These are phyloP conservation scores for Spatulosminthurus flaviceps DNA, from an alignment of 2,888 invertebrate species.

Conservation along the genomic window DNA sequence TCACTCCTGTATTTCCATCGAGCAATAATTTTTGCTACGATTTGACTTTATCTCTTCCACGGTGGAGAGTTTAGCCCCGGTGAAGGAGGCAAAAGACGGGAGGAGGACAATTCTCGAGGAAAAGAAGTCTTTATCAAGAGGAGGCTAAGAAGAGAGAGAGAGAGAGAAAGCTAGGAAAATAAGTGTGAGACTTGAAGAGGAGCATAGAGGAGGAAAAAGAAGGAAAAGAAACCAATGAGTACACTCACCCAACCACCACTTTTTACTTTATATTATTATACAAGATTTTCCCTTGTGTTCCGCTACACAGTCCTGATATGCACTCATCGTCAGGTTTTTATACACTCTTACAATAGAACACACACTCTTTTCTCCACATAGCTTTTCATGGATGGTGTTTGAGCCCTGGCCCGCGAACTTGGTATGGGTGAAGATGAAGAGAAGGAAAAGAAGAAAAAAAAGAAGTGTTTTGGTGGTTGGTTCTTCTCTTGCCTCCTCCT, in stretches of 20 bases:
- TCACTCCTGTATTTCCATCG: constrained; percentile 52
- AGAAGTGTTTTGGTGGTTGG: constrained; percentile 49
- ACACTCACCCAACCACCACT: constrained; percentile 5
- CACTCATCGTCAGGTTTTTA: constrained; percentile 18
- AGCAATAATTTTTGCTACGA: constrained; percentile 63
- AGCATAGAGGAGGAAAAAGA: not conserved
- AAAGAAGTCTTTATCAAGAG: constrained; percentile 38
- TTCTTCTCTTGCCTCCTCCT: constrained; percentile 55
- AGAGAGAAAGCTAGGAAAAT: constrained; percentile 15
- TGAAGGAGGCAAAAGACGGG: constrained; percentile 38
- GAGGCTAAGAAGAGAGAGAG: constrained; percentile 21
- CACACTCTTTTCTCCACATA: not conserved
- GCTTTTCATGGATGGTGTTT: constrained; percentile 15
- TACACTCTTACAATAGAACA: not conserved
- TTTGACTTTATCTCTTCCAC: constrained; percentile 63
- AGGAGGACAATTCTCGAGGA: constrained; percentile 30
- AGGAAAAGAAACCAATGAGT: constrained; percentile 22
- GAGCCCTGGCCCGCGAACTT: constrained; percentile 11
- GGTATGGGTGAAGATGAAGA: constrained; percentile 26
- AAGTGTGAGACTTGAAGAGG: not conserved
- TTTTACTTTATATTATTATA: constrained; percentile 13
- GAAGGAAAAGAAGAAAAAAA: constrained; percentile 39
- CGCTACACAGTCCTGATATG: not conserved
- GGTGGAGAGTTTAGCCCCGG: constrained; percentile 45
- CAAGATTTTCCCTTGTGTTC: not conserved